Evolutionary conservation across 2,888 invertebrate species (phyloP), one percentile per base, ranked within the genome.

Genomic region (Drosophila mimetica): DNA sequence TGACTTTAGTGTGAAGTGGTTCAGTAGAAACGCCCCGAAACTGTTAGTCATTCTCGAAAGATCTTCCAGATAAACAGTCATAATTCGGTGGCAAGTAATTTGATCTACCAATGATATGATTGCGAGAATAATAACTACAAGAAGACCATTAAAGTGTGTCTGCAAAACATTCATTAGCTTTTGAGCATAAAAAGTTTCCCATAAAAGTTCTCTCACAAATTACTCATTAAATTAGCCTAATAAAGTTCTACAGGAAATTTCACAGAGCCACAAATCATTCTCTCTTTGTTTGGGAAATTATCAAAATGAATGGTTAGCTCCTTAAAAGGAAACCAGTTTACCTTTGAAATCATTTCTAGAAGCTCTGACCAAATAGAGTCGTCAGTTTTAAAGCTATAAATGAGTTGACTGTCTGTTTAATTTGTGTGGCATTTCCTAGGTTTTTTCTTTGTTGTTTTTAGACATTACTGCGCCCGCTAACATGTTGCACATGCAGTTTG

Each of bases 1-100:
- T 16, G 28, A 16, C 6, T 11, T 14, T 11, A 28, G 44, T 44
- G 63, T 42, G 58, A 76, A 76, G 50, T 74, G 81, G 67, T 63
- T 63, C 81, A 55, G 22, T 46, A 60, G 79, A 58, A 60, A 57
- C 57, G 67, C 67, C 85, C 66, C 55, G 20, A 16, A 6, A 54
- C 34, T 5, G 18, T 14, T 2, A 11, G 44, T 14, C 14, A 36
- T 42, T 52, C 66, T 52, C 4, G 14, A 4, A n/a, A 64, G 53
- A 66, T 64, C 63, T 42, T 22, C 11, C 52, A 34, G 66, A 42
- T 66, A 52, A 53, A 30, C 20, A 32, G 34, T 30, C 32, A 20
- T 41, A 64, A 64, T 25, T 34, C 9, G 32, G 5, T 28, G 32
- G 6, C 28, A 16, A 22, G 42, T 22, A 44, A 36, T 30, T 14